Conservation (phyloP, 2,797 vertebrate species). For the Pygocentrus nattereri region DNA sequence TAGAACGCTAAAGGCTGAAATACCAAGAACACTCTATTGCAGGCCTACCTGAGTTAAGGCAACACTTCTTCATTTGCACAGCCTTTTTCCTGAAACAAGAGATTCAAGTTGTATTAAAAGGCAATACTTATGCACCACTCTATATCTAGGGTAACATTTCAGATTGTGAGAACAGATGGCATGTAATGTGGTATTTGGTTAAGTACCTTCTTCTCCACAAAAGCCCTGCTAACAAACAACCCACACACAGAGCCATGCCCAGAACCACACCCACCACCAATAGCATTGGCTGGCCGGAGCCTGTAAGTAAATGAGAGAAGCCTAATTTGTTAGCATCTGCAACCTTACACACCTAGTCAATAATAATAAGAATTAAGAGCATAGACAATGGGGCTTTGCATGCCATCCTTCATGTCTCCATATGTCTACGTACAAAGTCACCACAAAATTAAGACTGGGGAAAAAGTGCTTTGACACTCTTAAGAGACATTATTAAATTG, state of each 20-base stretch:
- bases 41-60: constrained; percentile 76
- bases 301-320: constrained; percentile 63
- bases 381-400: neutral
- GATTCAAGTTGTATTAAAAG: neutral
- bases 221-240: constrained; percentile 81
- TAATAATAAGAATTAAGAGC: neutral
- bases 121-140: neutral
- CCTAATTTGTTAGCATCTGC: constrained; percentile 15
- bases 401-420: neutral
- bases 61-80: constrained; percentile 72
- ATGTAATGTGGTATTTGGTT: neutral
- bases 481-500: neutral
- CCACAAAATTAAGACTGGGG: neutral
- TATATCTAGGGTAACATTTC: neutral
- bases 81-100: constrained; percentile 75
- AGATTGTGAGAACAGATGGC: neutral
- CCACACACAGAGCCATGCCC: constrained; percentile 78
- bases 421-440: neutral
- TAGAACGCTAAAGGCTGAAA: constrained; percentile 21
- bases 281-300: constrained; percentile 75
- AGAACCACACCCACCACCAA: constrained; percentile 81
- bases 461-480: neutral
- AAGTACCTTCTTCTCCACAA: constrained; percentile 84
- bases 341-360: neutral
- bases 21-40: neutral